phyloP scores from a whole-genome alignment of 2,797 vertebrate genomes.

The Danio jaintianensis region DNA sequence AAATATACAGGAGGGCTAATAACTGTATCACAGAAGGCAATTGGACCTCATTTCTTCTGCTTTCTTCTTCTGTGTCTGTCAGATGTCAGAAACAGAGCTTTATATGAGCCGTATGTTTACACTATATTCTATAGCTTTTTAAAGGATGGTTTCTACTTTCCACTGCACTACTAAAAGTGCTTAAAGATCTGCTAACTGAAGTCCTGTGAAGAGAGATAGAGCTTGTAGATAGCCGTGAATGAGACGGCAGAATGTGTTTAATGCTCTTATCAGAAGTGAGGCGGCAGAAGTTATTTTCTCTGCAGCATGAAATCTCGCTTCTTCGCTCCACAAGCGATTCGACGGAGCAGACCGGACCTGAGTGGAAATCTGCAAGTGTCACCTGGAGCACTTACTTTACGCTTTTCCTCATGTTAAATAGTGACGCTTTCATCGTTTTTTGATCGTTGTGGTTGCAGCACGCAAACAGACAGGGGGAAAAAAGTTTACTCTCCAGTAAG shows the following conservation, averaged over 20 bases:
- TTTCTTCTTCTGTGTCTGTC: no score
- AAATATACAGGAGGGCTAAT: no score
- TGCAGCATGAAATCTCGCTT: slow-evolving; percentile 67
- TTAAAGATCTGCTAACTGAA: slow-evolving; percentile 50
- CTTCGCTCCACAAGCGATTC: slow-evolving; percentile 7
- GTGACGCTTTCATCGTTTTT: background rate
- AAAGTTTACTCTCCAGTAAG: background rate
- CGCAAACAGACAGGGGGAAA: background rate
- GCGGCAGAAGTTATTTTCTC: slow-evolving; percentile 65
- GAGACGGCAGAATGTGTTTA: slow-evolving; percentile 65
- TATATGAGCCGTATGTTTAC: no score
- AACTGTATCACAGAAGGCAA: no score
- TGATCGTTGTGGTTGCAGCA: background rate
- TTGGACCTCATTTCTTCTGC: no score
- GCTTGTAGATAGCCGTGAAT: slow-evolving; percentile 15
- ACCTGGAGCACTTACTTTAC: background rate
- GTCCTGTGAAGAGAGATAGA: slow-evolving; percentile 54
- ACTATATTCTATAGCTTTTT: no score
- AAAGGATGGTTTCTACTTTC: slow-evolving; percentile 6
- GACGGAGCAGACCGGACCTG: background rate
- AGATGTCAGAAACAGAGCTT: no score
- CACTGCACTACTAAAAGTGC: slow-evolving; percentile 48
- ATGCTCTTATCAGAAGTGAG: slow-evolving; percentile 76
- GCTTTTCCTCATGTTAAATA: background rate
- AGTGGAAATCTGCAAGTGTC: background rate